A percentile compares a stretch with the other conserved stretches of the same genome.
These are phyloP conservation scores for Sarcophaga variegata DNA, from an alignment of 2,888 invertebrate species.

Conservation along the genomic window DNA sequence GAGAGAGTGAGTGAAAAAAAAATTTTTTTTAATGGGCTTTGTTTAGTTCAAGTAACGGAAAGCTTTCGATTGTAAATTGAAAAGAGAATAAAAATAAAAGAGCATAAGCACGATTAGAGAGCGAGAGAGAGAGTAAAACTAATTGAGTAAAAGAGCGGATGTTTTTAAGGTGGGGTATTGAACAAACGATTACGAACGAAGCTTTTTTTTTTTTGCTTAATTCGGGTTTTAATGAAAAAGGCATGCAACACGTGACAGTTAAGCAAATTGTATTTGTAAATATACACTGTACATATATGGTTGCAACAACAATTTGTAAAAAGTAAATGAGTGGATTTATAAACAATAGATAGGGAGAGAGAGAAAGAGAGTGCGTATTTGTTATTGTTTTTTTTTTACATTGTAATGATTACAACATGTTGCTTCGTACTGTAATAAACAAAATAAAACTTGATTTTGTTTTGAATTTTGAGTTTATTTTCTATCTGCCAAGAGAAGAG, in stretches of 20 bases:
- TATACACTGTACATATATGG: background rate
- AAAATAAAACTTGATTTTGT: background rate
- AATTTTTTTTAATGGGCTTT: no score
- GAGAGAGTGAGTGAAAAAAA: no score
- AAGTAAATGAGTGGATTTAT: background rate
- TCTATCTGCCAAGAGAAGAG: background rate
- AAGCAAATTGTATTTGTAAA: slow-evolving; percentile 50
- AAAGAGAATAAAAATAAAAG: background rate
- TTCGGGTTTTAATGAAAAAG: background rate
- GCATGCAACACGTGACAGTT: slow-evolving; percentile 67
- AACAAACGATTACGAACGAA: background rate
- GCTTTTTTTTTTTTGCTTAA: slow-evolving; percentile 35
- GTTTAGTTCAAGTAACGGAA: background rate
- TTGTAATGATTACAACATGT: slow-evolving; percentile 51
- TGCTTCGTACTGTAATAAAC: slow-evolving; percentile 43
- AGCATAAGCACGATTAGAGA: background rate
- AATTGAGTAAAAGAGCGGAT: slow-evolving; percentile 50
- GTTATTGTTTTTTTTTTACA: no score
- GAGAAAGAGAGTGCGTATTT: background rate
- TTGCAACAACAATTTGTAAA: background rate
- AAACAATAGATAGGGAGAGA: background rate
- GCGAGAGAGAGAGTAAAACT: background rate
- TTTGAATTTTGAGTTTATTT: background rate
- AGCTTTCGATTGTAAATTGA: background rate
- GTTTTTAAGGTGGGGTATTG: slow-evolving; percentile 51